phyloP scores from a whole-genome alignment of 1,140 invertebrate species.

The Psix sp. region DNA sequence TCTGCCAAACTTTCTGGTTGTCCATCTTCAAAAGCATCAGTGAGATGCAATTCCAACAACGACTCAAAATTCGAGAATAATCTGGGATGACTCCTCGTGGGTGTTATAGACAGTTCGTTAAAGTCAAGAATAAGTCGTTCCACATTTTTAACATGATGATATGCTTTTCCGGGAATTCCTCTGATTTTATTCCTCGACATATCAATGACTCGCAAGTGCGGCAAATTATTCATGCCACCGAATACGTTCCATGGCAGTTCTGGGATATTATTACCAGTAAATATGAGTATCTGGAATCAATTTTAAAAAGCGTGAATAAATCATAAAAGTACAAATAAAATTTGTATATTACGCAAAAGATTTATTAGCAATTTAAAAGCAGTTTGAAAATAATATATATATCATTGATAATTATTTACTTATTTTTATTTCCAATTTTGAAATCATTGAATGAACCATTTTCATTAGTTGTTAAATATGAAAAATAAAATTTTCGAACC shows the following conservation, averaged over 20 bases:
- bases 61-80: constrained; percentile 88
- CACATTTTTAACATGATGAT: constrained; percentile 85
- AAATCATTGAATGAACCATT: too few relatives aligned
- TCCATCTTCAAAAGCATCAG: constrained; percentile 85
- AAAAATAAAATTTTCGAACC: constrained; percentile 62
- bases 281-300: constrained; percentile 81
- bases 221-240: constrained; percentile 80
- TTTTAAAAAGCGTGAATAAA: too few relatives aligned
- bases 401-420: too few relatives aligned
- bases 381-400: too few relatives aligned
- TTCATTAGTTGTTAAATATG: neutral
- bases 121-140: constrained; percentile 85
- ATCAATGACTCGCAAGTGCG: constrained; percentile 82
- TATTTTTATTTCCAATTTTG: too few relatives aligned
- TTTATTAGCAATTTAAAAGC: too few relatives aligned
- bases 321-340: too few relatives aligned
- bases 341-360: too few relatives aligned
- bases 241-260: constrained; percentile 85
- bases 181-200: constrained; percentile 87
- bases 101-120: constrained; percentile 82
- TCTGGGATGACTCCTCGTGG: constrained; percentile 82
- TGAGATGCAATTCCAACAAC: constrained; percentile 84
- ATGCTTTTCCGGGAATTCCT: constrained; percentile 86
- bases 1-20: constrained; percentile 80
- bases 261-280: constrained; percentile 83